phyloP scores from a whole-genome alignment of 2,113 vertebrate species.

The Pseudonaja textilis region DNA sequence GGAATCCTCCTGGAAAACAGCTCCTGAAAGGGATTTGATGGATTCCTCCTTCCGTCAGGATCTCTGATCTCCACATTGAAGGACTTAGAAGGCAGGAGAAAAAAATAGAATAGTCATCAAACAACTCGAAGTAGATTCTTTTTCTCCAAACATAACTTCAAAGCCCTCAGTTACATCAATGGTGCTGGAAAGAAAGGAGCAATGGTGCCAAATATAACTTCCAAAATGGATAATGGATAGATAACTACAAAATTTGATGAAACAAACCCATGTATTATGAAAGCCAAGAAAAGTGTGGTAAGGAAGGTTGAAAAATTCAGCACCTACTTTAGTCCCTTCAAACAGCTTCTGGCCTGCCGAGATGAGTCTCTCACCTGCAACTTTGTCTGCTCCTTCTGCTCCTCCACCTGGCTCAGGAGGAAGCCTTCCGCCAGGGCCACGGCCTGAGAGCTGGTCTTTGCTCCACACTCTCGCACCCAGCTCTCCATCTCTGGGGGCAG shows the following conservation, averaged over 20 bases:
- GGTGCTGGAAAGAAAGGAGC: neutral
- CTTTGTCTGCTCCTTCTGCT: neutral
- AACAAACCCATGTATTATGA: neutral
- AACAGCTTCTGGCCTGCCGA: neutral
- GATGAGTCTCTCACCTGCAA: neutral
- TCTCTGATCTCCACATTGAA: neutral
- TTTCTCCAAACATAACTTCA: neutral
- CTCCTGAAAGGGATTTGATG: neutral
- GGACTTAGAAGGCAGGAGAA: neutral
- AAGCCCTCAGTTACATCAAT: neutral
- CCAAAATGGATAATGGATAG: neutral
- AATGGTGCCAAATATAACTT: neutral
- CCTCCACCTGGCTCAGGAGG: neutral
- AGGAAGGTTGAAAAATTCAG: neutral
- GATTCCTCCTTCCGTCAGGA: neutral
- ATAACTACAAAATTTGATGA: neutral
- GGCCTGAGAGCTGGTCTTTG: neutral
- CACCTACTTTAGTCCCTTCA: neutral
- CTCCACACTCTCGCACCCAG: neutral
- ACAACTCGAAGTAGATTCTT: neutral
- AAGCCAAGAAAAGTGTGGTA: neutral
- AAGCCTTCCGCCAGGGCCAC: neutral
- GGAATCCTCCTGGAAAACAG: neutral
- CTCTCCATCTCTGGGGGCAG: neutral
- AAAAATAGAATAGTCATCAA: neutral